A percentile compares a stretch with the other conserved stretches of the same genome.
These are phyloP conservation scores for Plagiodera versicolora DNA, from an alignment of 2,888 invertebrate genomes.

Conservation along the genomic window DNA sequence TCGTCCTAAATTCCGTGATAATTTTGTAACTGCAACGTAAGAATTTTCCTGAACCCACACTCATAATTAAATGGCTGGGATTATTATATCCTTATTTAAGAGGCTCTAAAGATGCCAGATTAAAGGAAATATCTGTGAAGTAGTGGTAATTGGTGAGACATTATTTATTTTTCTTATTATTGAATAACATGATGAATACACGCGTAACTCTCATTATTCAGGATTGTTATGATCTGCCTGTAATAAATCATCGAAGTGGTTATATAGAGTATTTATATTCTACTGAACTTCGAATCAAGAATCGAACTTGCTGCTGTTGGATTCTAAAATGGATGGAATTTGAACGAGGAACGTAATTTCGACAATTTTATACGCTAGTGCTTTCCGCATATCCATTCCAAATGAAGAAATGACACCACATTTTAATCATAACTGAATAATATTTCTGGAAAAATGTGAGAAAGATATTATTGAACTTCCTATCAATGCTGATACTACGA, in stretches of 20 bases:
- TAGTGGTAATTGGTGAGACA: neutral
- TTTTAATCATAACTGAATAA: no score
- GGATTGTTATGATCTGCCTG: neutral
- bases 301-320: no score
- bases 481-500: no score
- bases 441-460: no score
- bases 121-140: neutral
- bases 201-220: neutral
- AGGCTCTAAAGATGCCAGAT: neutral
- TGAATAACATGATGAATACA: neutral
- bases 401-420: no score
- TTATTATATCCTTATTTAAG: slow-evolving; percentile 12
- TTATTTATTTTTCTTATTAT: neutral
- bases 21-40: slow-evolving; percentile 17
- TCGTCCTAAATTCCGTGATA: slow-evolving; percentile 3
- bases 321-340: no score
- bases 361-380: no score
- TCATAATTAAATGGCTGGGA: slow-evolving; percentile 4
- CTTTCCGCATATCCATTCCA: no score
- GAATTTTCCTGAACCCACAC: slow-evolving; percentile 7
- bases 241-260: neutral
- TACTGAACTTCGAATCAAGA: no score
- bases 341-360: no score
- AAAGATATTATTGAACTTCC: no score
- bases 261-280: no score